A percentile compares a stretch with the other conserved stretches of the same genome.
Conservation (phyloP, 2,797 vertebrate genomes). For the Margarornis squamiger region DNA sequence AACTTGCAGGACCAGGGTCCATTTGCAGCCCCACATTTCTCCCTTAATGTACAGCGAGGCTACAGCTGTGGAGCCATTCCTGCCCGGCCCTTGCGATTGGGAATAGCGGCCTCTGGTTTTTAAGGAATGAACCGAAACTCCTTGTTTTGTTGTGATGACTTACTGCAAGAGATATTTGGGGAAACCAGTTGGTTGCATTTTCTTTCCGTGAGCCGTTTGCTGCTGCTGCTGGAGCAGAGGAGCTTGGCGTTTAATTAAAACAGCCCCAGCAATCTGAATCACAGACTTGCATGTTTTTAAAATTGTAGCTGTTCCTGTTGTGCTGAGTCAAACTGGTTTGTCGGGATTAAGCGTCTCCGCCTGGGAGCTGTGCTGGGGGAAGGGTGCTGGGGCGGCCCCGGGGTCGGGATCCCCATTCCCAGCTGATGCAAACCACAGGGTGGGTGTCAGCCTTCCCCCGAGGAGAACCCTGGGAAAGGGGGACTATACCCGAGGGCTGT, state of each 20-base stretch:
- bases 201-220: conserved; percentile 58
- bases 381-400: background rate
- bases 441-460: background rate
- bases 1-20: background rate
- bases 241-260: conserved; percentile 76
- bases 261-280: conserved; percentile 78
- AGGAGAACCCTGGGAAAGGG: background rate
- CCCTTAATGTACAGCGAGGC: background rate
- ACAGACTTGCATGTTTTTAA: conserved; percentile 68
- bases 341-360: conserved; percentile 74
- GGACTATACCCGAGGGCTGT: background rate
- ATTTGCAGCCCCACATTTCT: background rate
- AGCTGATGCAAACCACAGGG: background rate
- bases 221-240: conserved; percentile 40
- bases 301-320: conserved; percentile 76
- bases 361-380: conserved; percentile 49
- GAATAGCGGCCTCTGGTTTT: conserved; percentile 57
- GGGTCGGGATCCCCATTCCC: background rate
- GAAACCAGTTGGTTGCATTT: conserved; percentile 68
- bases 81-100: background rate
- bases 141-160: conserved; percentile 57
- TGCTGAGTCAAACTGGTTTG: conserved; percentile 84
- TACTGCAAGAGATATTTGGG: conserved; percentile 56
- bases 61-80: background rate
- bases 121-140: conserved; percentile 51